Conservation (phyloP, 1,140 invertebrate genomes). For the Calosoma granatense region DNA sequence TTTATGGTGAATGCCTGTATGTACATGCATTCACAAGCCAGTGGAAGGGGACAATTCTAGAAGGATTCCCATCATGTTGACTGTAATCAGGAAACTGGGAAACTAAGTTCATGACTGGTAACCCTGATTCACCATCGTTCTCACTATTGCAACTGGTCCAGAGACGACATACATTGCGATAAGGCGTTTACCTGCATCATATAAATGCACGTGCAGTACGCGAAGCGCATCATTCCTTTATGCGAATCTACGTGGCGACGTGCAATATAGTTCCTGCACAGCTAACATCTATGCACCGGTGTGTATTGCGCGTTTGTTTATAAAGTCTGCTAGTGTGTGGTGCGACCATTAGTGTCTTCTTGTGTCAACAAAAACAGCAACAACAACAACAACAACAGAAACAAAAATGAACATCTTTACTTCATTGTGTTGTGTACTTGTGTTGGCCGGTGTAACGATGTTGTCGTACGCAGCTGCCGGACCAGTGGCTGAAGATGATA, state of each 20-base stretch:
- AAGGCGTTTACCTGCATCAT: conserved; percentile 2
- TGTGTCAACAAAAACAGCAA: too few species aligned
- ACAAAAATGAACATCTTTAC: conserved; percentile 30
- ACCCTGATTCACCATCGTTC: conserved; percentile 1
- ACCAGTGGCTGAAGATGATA: conserved; percentile 28
- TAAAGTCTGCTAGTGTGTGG: neutral
- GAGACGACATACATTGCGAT: conserved; percentile 3
- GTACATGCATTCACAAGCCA: too few species aligned
- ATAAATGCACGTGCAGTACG: conserved; percentile 4
- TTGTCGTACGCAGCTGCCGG: conserved; percentile 22
- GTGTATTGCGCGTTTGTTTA: neutral
- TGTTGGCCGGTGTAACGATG: conserved; percentile 16
- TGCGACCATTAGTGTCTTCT: neutral
- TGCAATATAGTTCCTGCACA: neutral
- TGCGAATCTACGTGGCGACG: neutral
- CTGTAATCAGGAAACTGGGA: conserved; percentile 5
- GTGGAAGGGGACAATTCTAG: neutral
- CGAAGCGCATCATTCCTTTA: conserved; percentile 7
- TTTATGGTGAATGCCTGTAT: neutral
- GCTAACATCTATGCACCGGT: neutral
- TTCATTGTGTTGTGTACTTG: conserved; percentile 29
- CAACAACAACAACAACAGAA: too few species aligned
- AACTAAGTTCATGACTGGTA: conserved; percentile 1
- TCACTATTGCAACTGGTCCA: conserved; percentile 4
- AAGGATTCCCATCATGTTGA: neutral